Evolutionary conservation across 2,888 invertebrate species (phyloP).

Genomic region (Ichneumon xanthorius): DNA sequence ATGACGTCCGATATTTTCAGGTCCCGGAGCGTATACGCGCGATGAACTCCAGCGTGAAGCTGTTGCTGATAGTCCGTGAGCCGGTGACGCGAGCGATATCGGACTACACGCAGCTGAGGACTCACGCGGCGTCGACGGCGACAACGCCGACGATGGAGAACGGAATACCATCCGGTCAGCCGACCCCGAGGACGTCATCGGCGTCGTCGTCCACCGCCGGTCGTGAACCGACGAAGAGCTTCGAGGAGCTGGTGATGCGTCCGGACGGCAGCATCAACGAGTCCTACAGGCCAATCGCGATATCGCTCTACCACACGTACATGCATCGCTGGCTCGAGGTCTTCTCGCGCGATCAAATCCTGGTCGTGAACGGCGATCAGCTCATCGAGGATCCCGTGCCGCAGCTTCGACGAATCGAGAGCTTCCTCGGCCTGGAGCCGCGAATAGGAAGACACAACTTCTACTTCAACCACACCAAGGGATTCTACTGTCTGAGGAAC

Average conservation of each 20-base stretch:
- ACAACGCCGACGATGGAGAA: conserved; percentile 63
- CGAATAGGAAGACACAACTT: conserved; percentile 94
- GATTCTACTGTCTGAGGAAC: conserved; percentile 96
- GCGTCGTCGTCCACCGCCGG: conserved; percentile 58
- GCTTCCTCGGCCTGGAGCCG: conserved; percentile 91
- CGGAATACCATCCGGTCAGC: conserved; percentile 44
- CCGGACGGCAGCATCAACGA: conserved; percentile 94
- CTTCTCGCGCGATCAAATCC: conserved; percentile 95
- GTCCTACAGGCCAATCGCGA: conserved; percentile 93
- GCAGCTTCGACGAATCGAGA: conserved; percentile 94
- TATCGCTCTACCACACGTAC: conserved; percentile 96
- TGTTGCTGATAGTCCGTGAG: conserved; percentile 97
- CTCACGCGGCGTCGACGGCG: conserved; percentile 92
- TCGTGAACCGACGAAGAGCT: conserved; percentile 85
- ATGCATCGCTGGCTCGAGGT: conserved; percentile 96
- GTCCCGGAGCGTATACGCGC: conserved; percentile 97
- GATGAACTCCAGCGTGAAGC: conserved; percentile 96
- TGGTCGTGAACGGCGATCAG: conserved; percentile 97
- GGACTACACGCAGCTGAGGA: conserved; percentile 97
- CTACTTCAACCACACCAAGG: conserved; percentile 98
- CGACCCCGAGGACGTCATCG: conserved; percentile 52
- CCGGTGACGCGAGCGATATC: conserved; percentile 98
- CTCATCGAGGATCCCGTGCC: conserved; percentile 96
- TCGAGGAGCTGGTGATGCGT: conserved; percentile 93
- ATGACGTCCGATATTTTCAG: conserved; percentile 82